Base-by-base conservation (phyloP, 2,797 vertebrate species). In the Bovichtus variegatus region DNA sequence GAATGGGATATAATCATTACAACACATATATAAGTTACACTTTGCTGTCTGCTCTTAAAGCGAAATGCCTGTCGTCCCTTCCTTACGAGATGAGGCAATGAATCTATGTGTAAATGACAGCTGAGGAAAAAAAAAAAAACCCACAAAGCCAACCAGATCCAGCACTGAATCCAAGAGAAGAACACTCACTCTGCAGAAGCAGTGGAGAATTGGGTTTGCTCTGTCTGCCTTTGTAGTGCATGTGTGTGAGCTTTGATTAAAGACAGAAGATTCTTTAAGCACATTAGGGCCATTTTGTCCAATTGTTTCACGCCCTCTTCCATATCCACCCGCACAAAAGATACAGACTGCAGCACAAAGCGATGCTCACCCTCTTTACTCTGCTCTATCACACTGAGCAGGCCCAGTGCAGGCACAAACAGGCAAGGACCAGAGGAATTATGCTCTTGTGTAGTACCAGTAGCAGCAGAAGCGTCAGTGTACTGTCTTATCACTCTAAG, bases 201-300 rank as follows among this genome's bases (percentile, higher is more conserved):
- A 82, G 89, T 75, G 54, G 84, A 89, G 91, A 94, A 95, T 94
- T 82, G 87, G 83, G 86, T 95, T 94, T 93, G 85, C 90, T 88
- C 90, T 89, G 92, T 93, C 81, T 91, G 86, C 89, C 89, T 95
- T 95, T 95, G 93, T 95, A 92, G 76, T 86, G 90, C 90, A 92
- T 94, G 94, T 95, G 94, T 95, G 95, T 93, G 94, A 93, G 93
- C 93, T 93, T 94, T 92, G 94, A 96, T 96, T 95, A 95, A 95
- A 95, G 94, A 95, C 93, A 93, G 90, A 93, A 94, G 93, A 94
- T 94, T 93, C 94, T 92, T 94, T 96, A 95, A 95, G 94, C 95
- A 86, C 89, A 91, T 96, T 95, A 95, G 85, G 92, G 90, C 92
- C 93, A 94, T 95, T 96, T 94, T 95, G 92, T 95, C 89, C 90